Evolutionary conservation across 2,113 vertebrate species (phyloP).

Genomic region (Lycaon pictus): DNA sequence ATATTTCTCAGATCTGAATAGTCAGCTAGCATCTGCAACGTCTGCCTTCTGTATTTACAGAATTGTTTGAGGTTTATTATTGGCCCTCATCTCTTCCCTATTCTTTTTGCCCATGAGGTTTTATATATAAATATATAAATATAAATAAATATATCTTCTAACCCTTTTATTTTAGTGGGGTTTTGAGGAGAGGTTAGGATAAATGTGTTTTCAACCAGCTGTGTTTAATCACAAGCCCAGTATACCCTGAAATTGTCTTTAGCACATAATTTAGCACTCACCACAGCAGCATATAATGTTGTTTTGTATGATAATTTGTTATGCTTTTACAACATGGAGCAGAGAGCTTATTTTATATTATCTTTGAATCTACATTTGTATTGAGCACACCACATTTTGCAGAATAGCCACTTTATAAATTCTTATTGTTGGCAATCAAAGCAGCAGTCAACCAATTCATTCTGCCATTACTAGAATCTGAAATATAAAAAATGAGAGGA

Average conservation of each 20-base stretch:
- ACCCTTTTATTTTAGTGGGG: neutral
- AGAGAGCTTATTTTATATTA: neutral
- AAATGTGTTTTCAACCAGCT: neutral
- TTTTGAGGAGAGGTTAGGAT: neutral
- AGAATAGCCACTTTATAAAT: neutral
- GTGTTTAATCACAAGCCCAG: neutral
- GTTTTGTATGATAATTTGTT: slow-evolving; percentile 18
- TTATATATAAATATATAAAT: neutral
- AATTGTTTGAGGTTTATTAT: neutral
- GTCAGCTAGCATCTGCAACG: neutral
- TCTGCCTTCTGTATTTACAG: neutral
- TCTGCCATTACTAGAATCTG: neutral
- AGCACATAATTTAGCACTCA: neutral
- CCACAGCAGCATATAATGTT: neutral
- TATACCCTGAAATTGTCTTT: neutral
- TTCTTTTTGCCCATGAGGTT: neutral
- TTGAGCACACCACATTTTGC: neutral
- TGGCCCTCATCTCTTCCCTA: neutral
- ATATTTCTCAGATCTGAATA: neutral
- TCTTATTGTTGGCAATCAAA: neutral
- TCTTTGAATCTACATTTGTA: slow-evolving; percentile 6
- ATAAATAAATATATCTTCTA: neutral
- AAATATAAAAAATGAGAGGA: neutral
- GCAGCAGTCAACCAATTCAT: neutral
- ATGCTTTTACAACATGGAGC: neutral